Base-by-base conservation (phyloP, 2,888 invertebrate genomes). In the Sinopyrophorus schimmeli region DNA sequence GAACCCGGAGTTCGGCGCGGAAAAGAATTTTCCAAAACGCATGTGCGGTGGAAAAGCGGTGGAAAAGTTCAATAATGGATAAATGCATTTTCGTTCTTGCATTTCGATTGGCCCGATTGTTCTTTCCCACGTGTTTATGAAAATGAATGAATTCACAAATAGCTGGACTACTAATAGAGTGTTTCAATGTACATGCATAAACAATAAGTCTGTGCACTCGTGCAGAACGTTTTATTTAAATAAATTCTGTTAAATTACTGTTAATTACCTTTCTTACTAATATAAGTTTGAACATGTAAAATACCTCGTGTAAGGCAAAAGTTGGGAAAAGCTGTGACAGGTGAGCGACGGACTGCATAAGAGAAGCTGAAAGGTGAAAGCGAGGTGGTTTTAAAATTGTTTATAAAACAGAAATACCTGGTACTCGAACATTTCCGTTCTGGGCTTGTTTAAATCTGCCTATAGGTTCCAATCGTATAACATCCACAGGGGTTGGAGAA, bases 381-480 rank as follows among this genome's bases (percentile, higher is more conserved):
- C 49, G 38, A 41, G 38, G 51, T 37, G 31, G 43, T 49, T 49
- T 30, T 41, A 37, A 31, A 48, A 39, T 11, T 26, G 21, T 12
- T 41, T 32, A 32, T 30, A 35, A 16, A 49, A 30, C 40, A 34
- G 27, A 44, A 48, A 28, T 49, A 53, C 53, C 80, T 73, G 80
- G 80, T 40, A 77, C 77, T 38, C 65, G 61, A 34, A 70, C 63
- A 60, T 80, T 81, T 50, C 82, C 82, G 76, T 82, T 82, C 58
- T 81, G 77, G 50, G 80, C 80, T 67, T 80, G 77, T 60, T 80
- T 81, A 68, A 79, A 81, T 58, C 79, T 80, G 68, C 81, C 81
- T 70, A 82, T 75, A 4, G 81, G 81, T 72, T 82, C 82, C 79
- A 82, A 79, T 56, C 80, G 80, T 60, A 82, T 82, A 58, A 79